phyloP scores from a whole-genome alignment of 2,888 invertebrate species.

The Agrotis segetum region DNA sequence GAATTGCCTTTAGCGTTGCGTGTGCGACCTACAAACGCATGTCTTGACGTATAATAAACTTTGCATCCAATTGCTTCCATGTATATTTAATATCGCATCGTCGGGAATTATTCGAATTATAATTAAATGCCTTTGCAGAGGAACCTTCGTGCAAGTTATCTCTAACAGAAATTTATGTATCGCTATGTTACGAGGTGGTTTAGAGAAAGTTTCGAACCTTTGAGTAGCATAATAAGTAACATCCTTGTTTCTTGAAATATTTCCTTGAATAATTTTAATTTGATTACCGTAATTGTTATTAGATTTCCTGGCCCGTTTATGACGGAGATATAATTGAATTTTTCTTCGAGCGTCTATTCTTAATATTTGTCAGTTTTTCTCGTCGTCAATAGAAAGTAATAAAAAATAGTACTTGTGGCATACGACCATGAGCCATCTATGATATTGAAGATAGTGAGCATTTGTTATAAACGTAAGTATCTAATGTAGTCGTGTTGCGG shows the following conservation, averaged over 20 bases:
- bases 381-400: slow-evolving; percentile 12
- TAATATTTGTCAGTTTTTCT: slow-evolving; percentile 8
- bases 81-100: slow-evolving; percentile 58
- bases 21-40: slow-evolving; percentile 66
- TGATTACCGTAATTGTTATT: slow-evolving; percentile 16
- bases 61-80: slow-evolving; percentile 44
- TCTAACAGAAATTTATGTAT: slow-evolving; percentile 35
- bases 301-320: background rate
- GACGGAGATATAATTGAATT: background rate
- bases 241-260: slow-evolving; percentile 11
- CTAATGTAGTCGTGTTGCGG: slow-evolving; percentile 65
- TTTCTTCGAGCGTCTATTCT: background rate
- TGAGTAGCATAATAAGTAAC: background rate
- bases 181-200: slow-evolving; percentile 3
- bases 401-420: slow-evolving; percentile 46
- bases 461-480: slow-evolving; percentile 64
- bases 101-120: slow-evolving; percentile 46
- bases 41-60: slow-evolving; percentile 59
- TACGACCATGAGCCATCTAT: slow-evolving; percentile 36
- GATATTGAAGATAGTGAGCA: slow-evolving; percentile 55
- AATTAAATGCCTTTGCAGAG: slow-evolving; percentile 43
- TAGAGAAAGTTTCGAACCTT: slow-evolving; percentile 32
- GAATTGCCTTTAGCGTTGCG: slow-evolving; percentile 72
- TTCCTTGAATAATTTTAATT: slow-evolving; percentile 16
- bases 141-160: slow-evolving; percentile 34